These are phyloP conservation scores for Apostichopus japonicus DNA, from an alignment of 35 echinoderm and acorn worm species.

Conservation along the genomic window DNA sequence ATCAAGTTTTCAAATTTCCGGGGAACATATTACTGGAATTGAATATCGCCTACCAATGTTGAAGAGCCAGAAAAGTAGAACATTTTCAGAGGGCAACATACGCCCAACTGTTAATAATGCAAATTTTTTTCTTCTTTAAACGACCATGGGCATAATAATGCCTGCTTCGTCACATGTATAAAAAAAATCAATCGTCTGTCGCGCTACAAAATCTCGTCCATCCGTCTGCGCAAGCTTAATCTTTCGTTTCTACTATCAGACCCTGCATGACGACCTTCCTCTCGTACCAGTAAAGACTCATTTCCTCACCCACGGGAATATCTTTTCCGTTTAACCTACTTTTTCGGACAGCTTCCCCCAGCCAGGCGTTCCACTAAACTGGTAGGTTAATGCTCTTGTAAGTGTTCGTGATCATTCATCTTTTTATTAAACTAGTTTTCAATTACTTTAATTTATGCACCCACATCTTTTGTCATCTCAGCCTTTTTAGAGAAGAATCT, in stretches of 20 bases:
- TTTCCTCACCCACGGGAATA: neutral
- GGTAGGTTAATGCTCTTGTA: neutral
- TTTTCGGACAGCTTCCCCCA: neutral
- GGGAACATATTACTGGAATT: too few species aligned
- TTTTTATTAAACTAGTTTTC: neutral
- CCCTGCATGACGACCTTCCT: neutral
- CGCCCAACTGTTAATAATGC: too few species aligned
- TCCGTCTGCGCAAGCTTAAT: neutral
- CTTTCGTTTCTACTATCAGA: neutral
- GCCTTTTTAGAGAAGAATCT: neutral
- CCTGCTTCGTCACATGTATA: neutral
- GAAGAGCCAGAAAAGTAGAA: too few species aligned
- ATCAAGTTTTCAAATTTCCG: too few species aligned
- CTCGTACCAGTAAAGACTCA: neutral
- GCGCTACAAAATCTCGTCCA: neutral
- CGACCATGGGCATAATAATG: neutral
- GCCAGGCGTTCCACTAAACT: neutral
- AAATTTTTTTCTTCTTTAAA: too few species aligned
- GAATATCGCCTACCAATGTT: too few species aligned
- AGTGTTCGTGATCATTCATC: neutral
- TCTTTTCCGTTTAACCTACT: slow-evolving; percentile 44
- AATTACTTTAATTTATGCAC: neutral
- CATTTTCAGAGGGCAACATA: too few species aligned
- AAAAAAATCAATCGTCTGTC: neutral
- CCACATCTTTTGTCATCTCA: neutral